These are phyloP conservation scores for Hermatobates lingyangjiaoensis DNA, from an alignment of 1,140 invertebrate genomes.

Conservation along the genomic window DNA sequence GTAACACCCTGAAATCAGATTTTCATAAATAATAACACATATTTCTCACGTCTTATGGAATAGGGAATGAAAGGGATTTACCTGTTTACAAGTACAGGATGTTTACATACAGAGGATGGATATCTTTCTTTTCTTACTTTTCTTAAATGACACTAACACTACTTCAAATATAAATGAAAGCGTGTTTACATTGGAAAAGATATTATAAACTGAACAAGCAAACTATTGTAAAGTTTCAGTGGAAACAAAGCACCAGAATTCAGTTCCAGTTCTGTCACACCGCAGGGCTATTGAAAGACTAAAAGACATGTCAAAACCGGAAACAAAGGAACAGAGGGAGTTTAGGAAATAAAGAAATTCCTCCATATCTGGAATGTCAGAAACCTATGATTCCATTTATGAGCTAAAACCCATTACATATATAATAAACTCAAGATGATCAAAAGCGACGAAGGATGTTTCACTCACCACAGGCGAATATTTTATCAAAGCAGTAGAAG, in stretches of 20 bases:
- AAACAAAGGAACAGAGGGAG: too few relatives aligned
- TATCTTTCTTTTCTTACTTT: not conserved
- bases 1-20: conserved; percentile 48
- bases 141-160: not conserved
- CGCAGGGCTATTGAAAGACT: too few relatives aligned
- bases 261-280: too few relatives aligned
- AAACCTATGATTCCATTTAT: too few relatives aligned
- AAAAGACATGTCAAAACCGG: too few relatives aligned
- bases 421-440: too few relatives aligned
- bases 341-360: too few relatives aligned
- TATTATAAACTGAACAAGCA: not conserved
- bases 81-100: not conserved
- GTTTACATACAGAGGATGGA: not conserved
- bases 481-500: not conserved
- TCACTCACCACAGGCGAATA: not conserved
- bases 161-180: not conserved
- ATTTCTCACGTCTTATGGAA: not conserved
- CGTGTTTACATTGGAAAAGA: not conserved
- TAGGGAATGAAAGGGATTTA: not conserved
- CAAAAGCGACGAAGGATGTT: too few relatives aligned
- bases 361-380: too few relatives aligned
- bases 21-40: not conserved
- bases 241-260: too few relatives aligned
- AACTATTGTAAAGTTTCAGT: too few relatives aligned
- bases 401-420: too few relatives aligned